Evolutionary conservation across 2,113 vertebrate species (phyloP).

Genomic region (Notarius quadriscutis): DNA sequence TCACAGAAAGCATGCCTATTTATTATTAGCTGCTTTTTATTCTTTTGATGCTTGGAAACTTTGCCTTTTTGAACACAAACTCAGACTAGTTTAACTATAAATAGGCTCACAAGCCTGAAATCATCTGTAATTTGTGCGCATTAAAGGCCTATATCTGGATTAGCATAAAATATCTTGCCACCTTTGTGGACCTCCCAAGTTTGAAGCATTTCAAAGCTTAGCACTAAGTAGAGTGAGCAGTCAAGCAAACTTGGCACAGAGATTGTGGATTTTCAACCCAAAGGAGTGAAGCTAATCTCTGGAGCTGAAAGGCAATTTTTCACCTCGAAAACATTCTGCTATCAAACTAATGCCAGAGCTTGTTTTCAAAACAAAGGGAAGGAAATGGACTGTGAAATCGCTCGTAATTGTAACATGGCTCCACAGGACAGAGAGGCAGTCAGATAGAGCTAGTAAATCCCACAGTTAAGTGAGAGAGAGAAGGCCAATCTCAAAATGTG

Average conservation of each 20-base stretch:
- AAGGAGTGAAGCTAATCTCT: slow-evolving; percentile 50
- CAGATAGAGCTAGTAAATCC: slow-evolving; percentile 45
- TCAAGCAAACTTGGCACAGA: slow-evolving; percentile 29
- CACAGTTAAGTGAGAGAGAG: slow-evolving; percentile 58
- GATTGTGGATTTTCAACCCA: slow-evolving; percentile 40
- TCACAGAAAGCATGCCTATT: slow-evolving; percentile 15
- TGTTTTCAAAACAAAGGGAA: slow-evolving; percentile 75
- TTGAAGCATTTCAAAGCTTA: slow-evolving; percentile 29
- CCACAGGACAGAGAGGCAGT: slow-evolving; percentile 67
- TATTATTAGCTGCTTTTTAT: slow-evolving; percentile 8
- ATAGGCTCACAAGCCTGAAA: slow-evolving; percentile 28
- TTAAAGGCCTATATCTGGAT: slow-evolving; percentile 43
- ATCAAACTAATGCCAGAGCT: slow-evolving; percentile 64
- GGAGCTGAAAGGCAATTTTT: slow-evolving; percentile 59
- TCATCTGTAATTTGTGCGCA: slow-evolving; percentile 44
- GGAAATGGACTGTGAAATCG: slow-evolving; percentile 85
- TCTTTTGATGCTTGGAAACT: slow-evolving; percentile 2
- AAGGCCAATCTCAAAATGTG: slow-evolving; percentile 62
- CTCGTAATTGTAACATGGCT: slow-evolving; percentile 82
- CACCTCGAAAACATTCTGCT: slow-evolving; percentile 65
- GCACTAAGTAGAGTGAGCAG: slow-evolving; percentile 29
- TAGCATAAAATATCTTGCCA: slow-evolving; percentile 40
- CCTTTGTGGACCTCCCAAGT: slow-evolving; percentile 48
- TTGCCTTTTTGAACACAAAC: slow-evolving; percentile 18
- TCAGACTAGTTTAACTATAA: slow-evolving; percentile 32